These are phyloP conservation scores for Ailurus styani DNA, from an alignment of 2,113 vertebrate species.

Conservation along the genomic window DNA sequence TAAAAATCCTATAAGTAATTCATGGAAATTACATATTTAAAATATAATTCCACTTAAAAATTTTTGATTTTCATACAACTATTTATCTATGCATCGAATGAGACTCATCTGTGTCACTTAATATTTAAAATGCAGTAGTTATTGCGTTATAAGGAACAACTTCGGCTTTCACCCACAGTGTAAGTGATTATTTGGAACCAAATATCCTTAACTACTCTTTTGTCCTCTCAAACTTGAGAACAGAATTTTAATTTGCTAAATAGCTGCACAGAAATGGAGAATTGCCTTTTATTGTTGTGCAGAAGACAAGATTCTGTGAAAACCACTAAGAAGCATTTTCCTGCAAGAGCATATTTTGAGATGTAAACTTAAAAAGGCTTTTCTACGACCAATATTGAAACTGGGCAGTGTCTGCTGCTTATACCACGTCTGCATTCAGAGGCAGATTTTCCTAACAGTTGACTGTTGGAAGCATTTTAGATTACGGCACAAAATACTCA, in stretches of 20 bases:
- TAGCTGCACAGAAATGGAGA: conserved; percentile 16
- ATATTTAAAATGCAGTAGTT: conserved; percentile 54
- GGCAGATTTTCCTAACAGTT: conserved; percentile 7
- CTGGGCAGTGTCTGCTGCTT: conserved; percentile 2
- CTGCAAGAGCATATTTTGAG: conserved; percentile 31
- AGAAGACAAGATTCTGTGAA: conserved; percentile 51
- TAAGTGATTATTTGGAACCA: conserved; percentile 53
- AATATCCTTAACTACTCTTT: conserved; percentile 53
- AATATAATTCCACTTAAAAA: conserved; percentile 29
- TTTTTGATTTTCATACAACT: conserved; percentile 2
- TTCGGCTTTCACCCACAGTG: not conserved
- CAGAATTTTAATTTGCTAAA: conserved; percentile 56
- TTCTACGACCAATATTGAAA: not conserved
- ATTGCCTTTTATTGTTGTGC: conserved; percentile 36
- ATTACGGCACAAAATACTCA: conserved; percentile 22
- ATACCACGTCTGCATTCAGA: not conserved
- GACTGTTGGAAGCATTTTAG: not conserved
- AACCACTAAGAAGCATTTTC: conserved; percentile 38
- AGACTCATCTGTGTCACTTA: conserved; percentile 41
- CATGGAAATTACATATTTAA: conserved; percentile 31
- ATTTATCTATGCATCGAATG: conserved; percentile 14
- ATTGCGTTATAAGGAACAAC: conserved; percentile 30
- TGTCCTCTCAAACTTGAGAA: conserved; percentile 53
- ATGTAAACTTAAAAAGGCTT: not conserved
- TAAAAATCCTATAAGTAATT: not conserved